Conservation (phyloP, 2,888 invertebrate species). For the Lagria hirta region DNA sequence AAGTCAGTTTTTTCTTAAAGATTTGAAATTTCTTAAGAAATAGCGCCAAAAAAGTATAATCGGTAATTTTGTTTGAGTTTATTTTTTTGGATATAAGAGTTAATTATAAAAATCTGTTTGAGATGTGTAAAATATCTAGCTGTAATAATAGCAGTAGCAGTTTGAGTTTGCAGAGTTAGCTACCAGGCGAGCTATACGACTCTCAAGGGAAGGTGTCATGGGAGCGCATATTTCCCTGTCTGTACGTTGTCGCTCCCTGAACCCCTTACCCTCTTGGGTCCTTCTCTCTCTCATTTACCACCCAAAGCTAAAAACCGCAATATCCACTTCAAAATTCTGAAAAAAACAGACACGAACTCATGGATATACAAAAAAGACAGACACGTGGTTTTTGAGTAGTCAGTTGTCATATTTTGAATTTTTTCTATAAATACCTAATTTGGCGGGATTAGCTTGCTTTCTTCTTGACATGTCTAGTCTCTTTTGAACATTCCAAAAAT, state of each 20-base stretch:
- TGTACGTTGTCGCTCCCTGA: slow-evolving; percentile 42
- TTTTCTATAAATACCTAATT: slow-evolving; percentile 37
- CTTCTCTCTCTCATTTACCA: slow-evolving; percentile 36
- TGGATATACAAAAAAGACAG: no score
- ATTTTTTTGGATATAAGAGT: no score
- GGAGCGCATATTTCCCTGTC: slow-evolving; percentile 52
- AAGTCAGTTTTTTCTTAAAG: no score
- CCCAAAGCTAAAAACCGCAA: slow-evolving; percentile 30
- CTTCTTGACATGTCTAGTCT: slow-evolving; percentile 40
- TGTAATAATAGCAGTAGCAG: slow-evolving; percentile 30
- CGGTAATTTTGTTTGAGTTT: no score
- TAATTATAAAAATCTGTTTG: slow-evolving; percentile 27
- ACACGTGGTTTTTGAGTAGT: slow-evolving; percentile 8
- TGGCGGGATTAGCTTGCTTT: slow-evolving; percentile 46
- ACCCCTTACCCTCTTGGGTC: slow-evolving; percentile 42
- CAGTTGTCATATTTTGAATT: slow-evolving; percentile 1
- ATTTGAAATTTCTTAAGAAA: no score
- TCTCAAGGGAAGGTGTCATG: slow-evolving; percentile 48
- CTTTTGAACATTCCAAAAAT: slow-evolving; percentile 29
- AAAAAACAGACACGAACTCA: no score
- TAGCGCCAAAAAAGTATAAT: no score
- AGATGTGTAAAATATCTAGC: slow-evolving; percentile 30
- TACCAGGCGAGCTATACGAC: slow-evolving; percentile 47
- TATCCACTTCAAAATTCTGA: no score
- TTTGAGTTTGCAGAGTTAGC: slow-evolving; percentile 31